Base-by-base conservation (phyloP, 2,797 vertebrate genomes). In the Xerus rutilus region DNA sequence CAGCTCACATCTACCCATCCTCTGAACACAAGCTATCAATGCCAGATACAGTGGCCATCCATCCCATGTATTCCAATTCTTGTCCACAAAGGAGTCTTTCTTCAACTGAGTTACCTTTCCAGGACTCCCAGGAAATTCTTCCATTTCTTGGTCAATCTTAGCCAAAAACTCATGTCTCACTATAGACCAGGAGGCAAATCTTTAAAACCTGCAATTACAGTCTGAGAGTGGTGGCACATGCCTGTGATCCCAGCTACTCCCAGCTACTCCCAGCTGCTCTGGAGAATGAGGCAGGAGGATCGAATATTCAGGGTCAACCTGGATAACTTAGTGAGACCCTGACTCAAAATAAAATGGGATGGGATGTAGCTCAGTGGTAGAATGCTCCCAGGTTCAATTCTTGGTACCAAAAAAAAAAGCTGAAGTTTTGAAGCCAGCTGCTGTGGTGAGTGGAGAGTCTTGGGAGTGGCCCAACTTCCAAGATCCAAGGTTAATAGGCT, bases 401-500 rank as follows among this genome's bases (percentile, higher is more conserved):
- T 32, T 62, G 10, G 64, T 65, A 32, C 64, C 62, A 13, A 30
- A 52, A 54, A 54, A 43, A 18, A 79, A 81, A 73, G 39, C 78
- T 82, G 72, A 6, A n/a, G 70, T 72, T 94, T 96, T 72, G 89
- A 92, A 96, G 65, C 54, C 95, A 96, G 90, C 72, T 93, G 93
- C 90, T 65, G 20, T 54, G 49, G 72, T 84, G 92, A 70, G 20
- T 54, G 49, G 72, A 86, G 92, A 65, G 83, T 93, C 54, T 28
- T 89, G 89, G 92, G 92, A 95, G 93, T 64, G 86, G 86, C 85
- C 65, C 30, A 86, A 70, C 86, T 93, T 96, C 92, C 96, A 82
- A 95, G 95, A 97, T 92, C 81, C 96, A 96, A 97, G 86, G 96
- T 96, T 92, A 96, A 95, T 84, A 97, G 93, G 94, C 96, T 96